Evolutionary conservation across 2,797 vertebrate genomes (phyloP), one percentile per base, ranked within the genome.

Genomic region (Mycteria americana): DNA sequence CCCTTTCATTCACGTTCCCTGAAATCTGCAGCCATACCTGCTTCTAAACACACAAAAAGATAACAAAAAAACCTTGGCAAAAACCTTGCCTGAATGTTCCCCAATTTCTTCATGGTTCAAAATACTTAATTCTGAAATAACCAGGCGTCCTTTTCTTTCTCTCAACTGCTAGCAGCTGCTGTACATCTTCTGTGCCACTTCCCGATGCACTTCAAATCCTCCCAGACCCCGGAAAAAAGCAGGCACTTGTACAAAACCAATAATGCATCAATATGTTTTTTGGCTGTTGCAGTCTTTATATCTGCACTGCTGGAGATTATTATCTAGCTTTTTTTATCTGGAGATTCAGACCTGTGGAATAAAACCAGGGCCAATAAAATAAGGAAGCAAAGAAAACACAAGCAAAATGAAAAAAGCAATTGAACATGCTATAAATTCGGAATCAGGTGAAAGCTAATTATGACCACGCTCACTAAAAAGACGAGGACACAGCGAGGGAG

Each of bases 361-460:
- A 80, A 89, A 65, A 95, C 45, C 62, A 88, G 59, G 79, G 18
- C 73, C 35, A 63, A 84, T 83, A 95, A 94, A 92, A 89, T 50
- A 94, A 64, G 68, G 82, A 78, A 77, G 63, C n/a, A 60, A 88
- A 92, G 65, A 84, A 94, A 97, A 93, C 31, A 75, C 3, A 80
- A 77, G 50, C 57, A 74, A 81, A 80, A 87, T 75, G 76, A 91
- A 90, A 89, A 94, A 81, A 83, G 73, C 25, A 92, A 70, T 63
- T 86, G 75, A 92, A 86, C 82, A 92, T 24, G 62, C 93, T 88
- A 68, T 82, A 96, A 94, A 94, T 91, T 91, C 77, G 92, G 85
- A 64, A 88, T 83, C 54, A 86, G 91, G 93, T 86, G 80, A 91
- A 92, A 93, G 91, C 86, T 95, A 94, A 97, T 97, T 96, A 93